Evolutionary conservation across 2,797 vertebrate species (phyloP).

Genomic region (Acanthurus lineatus): DNA sequence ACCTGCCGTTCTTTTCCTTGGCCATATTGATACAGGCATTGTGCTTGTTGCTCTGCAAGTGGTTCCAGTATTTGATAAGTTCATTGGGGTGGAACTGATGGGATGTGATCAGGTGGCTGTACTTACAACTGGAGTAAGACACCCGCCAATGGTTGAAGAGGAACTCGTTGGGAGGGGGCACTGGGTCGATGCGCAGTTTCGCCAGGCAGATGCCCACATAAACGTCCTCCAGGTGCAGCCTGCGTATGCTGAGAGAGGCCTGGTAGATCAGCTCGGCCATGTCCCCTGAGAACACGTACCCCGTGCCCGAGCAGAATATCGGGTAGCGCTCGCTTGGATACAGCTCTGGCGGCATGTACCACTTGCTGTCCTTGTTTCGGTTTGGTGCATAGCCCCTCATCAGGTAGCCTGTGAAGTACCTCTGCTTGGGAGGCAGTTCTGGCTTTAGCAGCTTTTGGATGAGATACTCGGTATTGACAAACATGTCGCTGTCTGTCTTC

Average conservation of each 20-base stretch:
- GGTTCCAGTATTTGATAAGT: constrained; percentile 98
- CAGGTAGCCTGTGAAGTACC: constrained; percentile 97
- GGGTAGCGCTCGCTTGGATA: constrained; percentile 99
- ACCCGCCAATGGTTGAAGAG: constrained; percentile 99
- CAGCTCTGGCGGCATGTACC: constrained; percentile 98
- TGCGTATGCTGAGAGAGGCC: constrained; percentile 94
- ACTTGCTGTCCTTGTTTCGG: constrained; percentile 98
- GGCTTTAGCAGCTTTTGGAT: constrained; percentile 97
- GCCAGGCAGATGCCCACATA: constrained; percentile 98
- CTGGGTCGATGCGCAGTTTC: constrained; percentile 95
- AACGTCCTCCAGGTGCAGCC: constrained; percentile 97
- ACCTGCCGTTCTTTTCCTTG: constrained; percentile 93
- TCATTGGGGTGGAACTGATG: constrained; percentile 98
- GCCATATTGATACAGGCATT: constrained; percentile 93
- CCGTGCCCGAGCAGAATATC: constrained; percentile 98
- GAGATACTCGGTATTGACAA: constrained; percentile 98
- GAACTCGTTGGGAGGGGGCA: constrained; percentile 97
- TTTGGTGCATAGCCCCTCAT: constrained; percentile 99
- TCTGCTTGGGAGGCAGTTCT: constrained; percentile 90
- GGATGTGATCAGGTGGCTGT: constrained; percentile 99
- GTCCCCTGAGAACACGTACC: constrained; percentile 98
- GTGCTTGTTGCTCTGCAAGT: constrained; percentile 99
- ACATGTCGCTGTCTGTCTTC: constrained; percentile 99
- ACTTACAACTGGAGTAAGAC: constrained; percentile 99
- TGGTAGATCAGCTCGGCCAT: constrained; percentile 96